A percentile compares a stretch with the other conserved stretches of the same genome.
phyloP scores from a whole-genome alignment of 2,888 invertebrate genomes.

The Unio pictorum region DNA sequence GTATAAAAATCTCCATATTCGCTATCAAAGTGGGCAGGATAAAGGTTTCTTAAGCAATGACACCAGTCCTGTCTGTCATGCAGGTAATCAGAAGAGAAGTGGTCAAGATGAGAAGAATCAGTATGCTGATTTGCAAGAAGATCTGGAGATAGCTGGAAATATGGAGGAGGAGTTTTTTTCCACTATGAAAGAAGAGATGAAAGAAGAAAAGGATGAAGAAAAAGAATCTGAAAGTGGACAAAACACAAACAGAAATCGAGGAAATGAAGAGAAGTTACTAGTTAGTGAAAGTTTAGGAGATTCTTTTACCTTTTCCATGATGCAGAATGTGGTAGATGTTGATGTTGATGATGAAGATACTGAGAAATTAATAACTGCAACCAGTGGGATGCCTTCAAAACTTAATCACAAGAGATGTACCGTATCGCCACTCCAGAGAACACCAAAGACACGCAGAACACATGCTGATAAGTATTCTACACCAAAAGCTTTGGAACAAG shows the following conservation, averaged over 20 bases:
- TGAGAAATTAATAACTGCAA: slow-evolving; percentile 24
- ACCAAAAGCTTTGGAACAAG: slow-evolving; percentile 15
- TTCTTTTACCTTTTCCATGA: slow-evolving; percentile 58
- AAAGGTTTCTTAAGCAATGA: slow-evolving; percentile 26
- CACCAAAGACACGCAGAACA: slow-evolving; percentile 16
- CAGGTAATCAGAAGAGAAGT: background rate
- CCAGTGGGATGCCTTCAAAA: slow-evolving; percentile 13
- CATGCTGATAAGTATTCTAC: slow-evolving; percentile 17
- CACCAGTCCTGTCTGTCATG: too few relatives aligned
- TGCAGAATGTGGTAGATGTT: slow-evolving; percentile 45
- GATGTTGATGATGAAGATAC: background rate
- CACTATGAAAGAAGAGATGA: slow-evolving; percentile 5
- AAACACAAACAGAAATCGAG: background rate
- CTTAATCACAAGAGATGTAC: slow-evolving; percentile 7
- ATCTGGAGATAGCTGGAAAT: slow-evolving; percentile 78
- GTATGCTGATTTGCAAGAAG: slow-evolving; percentile 74
- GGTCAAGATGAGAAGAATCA: background rate
- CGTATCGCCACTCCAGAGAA: slow-evolving; percentile 7
- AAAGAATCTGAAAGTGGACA: background rate
- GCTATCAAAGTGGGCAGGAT: slow-evolving; percentile 50
- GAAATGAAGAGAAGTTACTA: slow-evolving; percentile 2
- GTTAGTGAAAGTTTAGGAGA: slow-evolving; percentile 34
- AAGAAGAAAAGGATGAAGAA: slow-evolving; percentile 6
- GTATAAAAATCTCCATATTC: slow-evolving; percentile 41
- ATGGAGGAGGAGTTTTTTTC: slow-evolving; percentile 50